Evolutionary conservation across 2,113 vertebrate genomes (phyloP).

Genomic region (Hippoglossus stenolepis): DNA sequence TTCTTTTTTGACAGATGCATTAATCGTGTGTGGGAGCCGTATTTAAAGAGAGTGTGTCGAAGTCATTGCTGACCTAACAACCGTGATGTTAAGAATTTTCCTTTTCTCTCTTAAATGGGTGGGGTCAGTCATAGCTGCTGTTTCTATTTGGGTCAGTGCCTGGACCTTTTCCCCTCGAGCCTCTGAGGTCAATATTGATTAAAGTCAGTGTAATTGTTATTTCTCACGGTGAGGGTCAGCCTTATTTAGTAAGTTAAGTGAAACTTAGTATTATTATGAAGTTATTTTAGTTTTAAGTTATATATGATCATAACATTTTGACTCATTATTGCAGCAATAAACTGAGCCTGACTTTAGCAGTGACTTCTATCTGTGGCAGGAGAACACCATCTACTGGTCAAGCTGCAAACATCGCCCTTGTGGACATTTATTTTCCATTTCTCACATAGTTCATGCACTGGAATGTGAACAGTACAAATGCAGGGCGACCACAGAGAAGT

Average conservation of each 20-base stretch:
- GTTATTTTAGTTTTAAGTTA: not conserved
- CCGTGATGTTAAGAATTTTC: not conserved
- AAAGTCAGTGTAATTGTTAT: not conserved
- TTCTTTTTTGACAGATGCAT: not conserved
- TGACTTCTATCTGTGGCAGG: not conserved
- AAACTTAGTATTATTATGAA: not conserved
- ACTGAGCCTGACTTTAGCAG: not conserved
- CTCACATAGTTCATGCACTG: too few relatives aligned
- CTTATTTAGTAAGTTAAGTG: not conserved
- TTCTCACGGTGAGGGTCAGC: not conserved
- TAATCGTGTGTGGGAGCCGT: too few relatives aligned
- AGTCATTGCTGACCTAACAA: not conserved
- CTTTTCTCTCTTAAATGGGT: not conserved
- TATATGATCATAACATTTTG: not conserved
- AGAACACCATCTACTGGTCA: conserved; percentile 51
- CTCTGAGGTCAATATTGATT: conserved; percentile 23
- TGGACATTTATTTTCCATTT: not conserved
- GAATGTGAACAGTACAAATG: too few relatives aligned
- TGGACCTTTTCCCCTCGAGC: not conserved
- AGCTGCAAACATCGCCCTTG: not conserved
- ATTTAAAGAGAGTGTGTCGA: too few relatives aligned
- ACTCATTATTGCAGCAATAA: not conserved
- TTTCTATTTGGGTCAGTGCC: conserved; percentile 10
- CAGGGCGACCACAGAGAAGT: too few relatives aligned
- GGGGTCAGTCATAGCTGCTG: conserved; percentile 4